phyloP scores from a whole-genome alignment of 1,140 invertebrate genomes.

The Aphelinus atriplicis region DNA sequence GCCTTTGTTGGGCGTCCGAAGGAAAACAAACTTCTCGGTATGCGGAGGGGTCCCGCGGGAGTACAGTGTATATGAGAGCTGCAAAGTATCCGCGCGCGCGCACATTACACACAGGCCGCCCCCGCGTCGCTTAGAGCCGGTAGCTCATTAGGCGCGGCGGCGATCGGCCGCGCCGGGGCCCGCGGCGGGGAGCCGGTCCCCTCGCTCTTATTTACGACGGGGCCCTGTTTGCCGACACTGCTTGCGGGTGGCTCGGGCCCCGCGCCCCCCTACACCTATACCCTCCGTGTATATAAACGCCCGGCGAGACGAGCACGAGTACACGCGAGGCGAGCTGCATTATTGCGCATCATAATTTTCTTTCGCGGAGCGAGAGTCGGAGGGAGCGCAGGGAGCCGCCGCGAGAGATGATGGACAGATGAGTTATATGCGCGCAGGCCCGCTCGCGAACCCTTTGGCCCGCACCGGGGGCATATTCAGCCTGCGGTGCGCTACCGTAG shows the following conservation, averaged over 20 bases:
- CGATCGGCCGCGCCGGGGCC: too few relatives aligned
- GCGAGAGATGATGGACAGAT: background rate
- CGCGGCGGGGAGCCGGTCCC: conserved; percentile 14
- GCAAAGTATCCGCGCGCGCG: too few relatives aligned
- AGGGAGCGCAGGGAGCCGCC: background rate
- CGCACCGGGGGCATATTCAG: too few relatives aligned
- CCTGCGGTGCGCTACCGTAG: too few relatives aligned
- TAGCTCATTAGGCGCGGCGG: conserved; percentile 33
- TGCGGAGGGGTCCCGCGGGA: too few relatives aligned
- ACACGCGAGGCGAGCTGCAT: conserved; percentile 29
- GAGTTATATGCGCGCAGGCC: background rate
- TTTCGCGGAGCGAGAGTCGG: background rate
- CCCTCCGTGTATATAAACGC: background rate
- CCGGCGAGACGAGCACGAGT: background rate
- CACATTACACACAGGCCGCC: conserved; percentile 39
- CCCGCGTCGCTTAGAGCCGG: conserved; percentile 41
- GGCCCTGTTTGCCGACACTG: conserved; percentile 54
- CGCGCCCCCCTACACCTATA: too few relatives aligned
- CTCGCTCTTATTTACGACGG: conserved; percentile 49
- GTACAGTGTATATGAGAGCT: too few relatives aligned
- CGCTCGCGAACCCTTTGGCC: too few relatives aligned
- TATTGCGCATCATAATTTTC: conserved; percentile 49
- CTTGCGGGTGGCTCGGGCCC: conserved; percentile 53
- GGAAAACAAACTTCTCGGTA: too few relatives aligned
- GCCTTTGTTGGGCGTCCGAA: too few relatives aligned